phyloP scores from a whole-genome alignment of 92 coral and sea anemone genomes.

The Phenganax marumi region DNA sequence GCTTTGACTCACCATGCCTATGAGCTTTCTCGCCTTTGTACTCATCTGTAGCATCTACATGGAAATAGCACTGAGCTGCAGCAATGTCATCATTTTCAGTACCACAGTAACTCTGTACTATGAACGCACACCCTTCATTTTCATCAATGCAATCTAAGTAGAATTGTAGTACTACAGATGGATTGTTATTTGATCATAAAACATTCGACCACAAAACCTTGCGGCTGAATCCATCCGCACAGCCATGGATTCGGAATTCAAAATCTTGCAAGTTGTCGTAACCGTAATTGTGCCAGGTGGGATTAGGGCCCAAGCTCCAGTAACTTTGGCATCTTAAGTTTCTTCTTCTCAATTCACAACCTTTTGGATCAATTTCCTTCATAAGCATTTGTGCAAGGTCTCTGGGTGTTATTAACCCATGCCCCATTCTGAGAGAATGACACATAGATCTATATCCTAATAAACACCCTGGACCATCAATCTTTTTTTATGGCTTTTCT shows the following conservation, averaged over 20 bases:
- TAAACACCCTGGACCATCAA: conserved; percentile 58
- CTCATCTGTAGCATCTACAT: conserved; percentile 33
- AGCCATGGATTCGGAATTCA: conserved; percentile 22
- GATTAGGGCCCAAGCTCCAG: too few species aligned
- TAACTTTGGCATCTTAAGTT: too few species aligned
- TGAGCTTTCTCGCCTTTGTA: conserved; percentile 36
- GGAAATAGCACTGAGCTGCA: too few species aligned
- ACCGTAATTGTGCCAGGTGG: conserved; percentile 14
- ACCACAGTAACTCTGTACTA: conserved; percentile 29
- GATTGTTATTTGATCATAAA: conserved; percentile 11
- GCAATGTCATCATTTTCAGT: conserved; percentile 28
- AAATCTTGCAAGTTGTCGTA: conserved; percentile 26
- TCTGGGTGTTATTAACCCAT: conserved; percentile 5
- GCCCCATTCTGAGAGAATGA: conserved; percentile 57
- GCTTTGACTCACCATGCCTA: conserved; percentile 53
- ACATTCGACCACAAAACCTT: conserved; percentile 19
- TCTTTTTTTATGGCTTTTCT: conserved; percentile 38
- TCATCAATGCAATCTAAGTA: conserved; percentile 24
- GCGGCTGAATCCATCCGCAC: conserved; percentile 23
- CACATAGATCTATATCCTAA: conserved; percentile 52
- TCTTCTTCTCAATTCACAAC: not conserved
- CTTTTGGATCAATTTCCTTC: not conserved
- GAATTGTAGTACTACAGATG: conserved; percentile 21
- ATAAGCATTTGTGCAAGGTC: not conserved
- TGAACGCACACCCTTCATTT: conserved; percentile 35